These are phyloP conservation scores for Drosophila nikananu DNA, from an alignment of 1,140 invertebrate genomes.

Conservation along the genomic window DNA sequence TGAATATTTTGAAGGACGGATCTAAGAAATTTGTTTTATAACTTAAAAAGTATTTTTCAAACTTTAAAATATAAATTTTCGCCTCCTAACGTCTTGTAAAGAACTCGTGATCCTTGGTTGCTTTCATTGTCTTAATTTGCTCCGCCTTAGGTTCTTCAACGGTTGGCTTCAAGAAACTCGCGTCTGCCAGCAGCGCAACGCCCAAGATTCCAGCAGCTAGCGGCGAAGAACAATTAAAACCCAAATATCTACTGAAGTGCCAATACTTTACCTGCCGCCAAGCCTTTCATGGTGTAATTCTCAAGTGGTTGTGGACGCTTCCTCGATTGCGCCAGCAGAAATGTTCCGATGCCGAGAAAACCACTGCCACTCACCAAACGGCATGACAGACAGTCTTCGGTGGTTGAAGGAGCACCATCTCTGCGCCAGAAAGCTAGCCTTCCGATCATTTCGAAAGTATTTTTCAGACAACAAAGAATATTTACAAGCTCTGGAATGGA, in stretches of 20 bases:
- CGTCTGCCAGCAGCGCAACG: conserved; percentile 64
- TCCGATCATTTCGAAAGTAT: conserved; percentile 56
- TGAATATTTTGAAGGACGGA: background rate
- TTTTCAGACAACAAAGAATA: background rate
- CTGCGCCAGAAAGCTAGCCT: conserved; percentile 60
- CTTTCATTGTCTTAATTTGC: conserved; percentile 12
- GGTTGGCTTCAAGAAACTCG: conserved; percentile 58
- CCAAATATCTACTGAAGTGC: background rate
- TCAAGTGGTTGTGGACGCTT: conserved; percentile 49
- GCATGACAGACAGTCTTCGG: conserved; percentile 59
- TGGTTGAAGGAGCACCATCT: conserved; percentile 46
- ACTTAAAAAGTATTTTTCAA: background rate
- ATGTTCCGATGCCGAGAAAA: conserved; percentile 65
- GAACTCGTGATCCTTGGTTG: conserved; percentile 48
- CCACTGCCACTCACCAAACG: conserved; percentile 67
- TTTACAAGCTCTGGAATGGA: background rate
- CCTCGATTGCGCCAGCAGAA: conserved; percentile 58
- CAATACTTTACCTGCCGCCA: conserved; percentile 53
- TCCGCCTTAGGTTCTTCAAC: conserved; percentile 22
- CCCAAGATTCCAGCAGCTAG: conserved; percentile 56
- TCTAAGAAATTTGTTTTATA: background rate
- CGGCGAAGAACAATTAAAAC: background rate
- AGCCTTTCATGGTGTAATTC: conserved; percentile 63
- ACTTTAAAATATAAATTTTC: background rate
- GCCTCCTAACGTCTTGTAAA: conserved; percentile 51